These are phyloP conservation scores for crab-eating macaque (Macaca fascicularis) DNA, from an alignment of 2,113 vertebrate species.

Conservation along the genomic window T2T-MFA8v1.1 NC_088391.1:10245001-10245500, in stretches of 20 bases:
- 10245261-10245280: conserved; percentile 15
- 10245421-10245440: neutral
- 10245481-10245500: conserved; percentile 49
- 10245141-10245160: neutral
- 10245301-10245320: neutral
- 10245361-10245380: neutral
- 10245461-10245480: conserved; percentile 33
- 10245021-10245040: too few species aligned
- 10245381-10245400: neutral
- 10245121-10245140: neutral
- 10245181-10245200: neutral
- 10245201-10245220: neutral
- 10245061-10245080: conserved; percentile 28
- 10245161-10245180: neutral
- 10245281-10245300: conserved; percentile 25
- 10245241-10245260: neutral
- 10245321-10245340: conserved; percentile 17
- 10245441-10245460: neutral
- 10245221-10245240: neutral
- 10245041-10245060: neutral
- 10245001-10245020: too few species aligned
- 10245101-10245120: neutral
- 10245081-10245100: neutral
- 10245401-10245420: neutral
- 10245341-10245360: neutral